Base-by-base conservation (phyloP, 92 coral and sea anemone genomes). In the Epizoanthus ramosus region DNA sequence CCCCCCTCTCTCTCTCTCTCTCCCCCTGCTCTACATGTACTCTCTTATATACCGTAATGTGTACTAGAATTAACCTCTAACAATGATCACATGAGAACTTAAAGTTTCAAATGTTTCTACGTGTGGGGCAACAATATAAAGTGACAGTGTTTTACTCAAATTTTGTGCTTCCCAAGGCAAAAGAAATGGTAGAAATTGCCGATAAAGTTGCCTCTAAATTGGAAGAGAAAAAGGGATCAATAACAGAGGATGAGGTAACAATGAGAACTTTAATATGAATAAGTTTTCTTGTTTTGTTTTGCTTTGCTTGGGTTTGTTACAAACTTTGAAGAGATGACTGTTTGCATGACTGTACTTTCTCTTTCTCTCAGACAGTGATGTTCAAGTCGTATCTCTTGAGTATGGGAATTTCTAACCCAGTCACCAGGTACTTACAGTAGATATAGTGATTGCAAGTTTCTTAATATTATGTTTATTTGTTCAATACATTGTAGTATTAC, bases 361-460 rank as follows among this genome's bases (percentile, higher is more conserved):
- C 41, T 64, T 76, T 43, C 73, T 90, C 87, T 66, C 91, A 97
- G 99, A 97, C 99, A n/a, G 94, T 93, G 33, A 86, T 90, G 83
- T 97, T 97, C 82, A 97, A 97, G 80, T 94, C 99, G 6, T 94
- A 94, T 68, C 90, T 97, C 22, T 90, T 97, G 21, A 97, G 99
- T 50, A 93, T 97, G 95, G 99, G 99, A 52, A 97, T 97, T 37
- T 88, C 95, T 33, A 97, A 97, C 63, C 99, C 99, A 33, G 99
- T 97, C 19, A 97, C 99, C 57, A 90, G 95, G 99, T 97, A 92
- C 64, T 57, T 58, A 37, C 43, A 37, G 43, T 37, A 37, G 43
- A 37, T 37, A 35, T 37, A 37, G 43, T 37, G 43, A 39, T n/a
- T 61, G 6, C 3, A 45, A 10, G 2, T 37, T 37, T 37, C 43